Evolutionary conservation across 2,113 vertebrate genomes (phyloP), one percentile per base, ranked within the genome.

Genomic region (Oreochromis niloticus): DNA sequence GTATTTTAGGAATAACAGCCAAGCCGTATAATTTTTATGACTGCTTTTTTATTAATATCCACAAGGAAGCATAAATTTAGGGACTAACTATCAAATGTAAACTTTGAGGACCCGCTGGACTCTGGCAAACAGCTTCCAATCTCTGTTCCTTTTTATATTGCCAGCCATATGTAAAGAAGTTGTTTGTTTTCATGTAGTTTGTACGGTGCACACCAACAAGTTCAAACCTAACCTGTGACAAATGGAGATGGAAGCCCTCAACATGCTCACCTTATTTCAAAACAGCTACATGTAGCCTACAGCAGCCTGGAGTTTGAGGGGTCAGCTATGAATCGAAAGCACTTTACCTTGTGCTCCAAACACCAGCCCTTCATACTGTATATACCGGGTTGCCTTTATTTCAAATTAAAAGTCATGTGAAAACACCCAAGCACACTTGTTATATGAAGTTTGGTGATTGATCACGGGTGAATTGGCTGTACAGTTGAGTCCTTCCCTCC

Each of bases 401-500:
- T 88, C 75, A 80, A 83, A 88, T 88, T 63, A 90, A 90, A 95
- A 85, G 83, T 81, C 89, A 92, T 81, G 85, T 92, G 87, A 92
- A 82, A 93, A 92, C 89, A 88, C 83, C 32, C 52, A 5, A 80
- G 68, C 43, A 43, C 83, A 71, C 83, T 75, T 52, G 6, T 83
- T 71, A 36, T 32, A 80, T 88, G 85, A 89, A 86, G 71, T 91
- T 61, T 17, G 14, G 73, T 96, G 95, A 96, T 94, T 96, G 95
- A 96, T 96, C 88, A 95, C 86, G 73, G 63, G 32, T 86, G 84
- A 90, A 96, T 94, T 95, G 87, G 84, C 82, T 90, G 57, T 57
- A 91, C 86, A 90, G 82, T 82, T 82, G 59, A 22, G 4, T 32
- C 54, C 32, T 79, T n/a, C 14, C 27, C 27, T 82, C 24, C 5